Base-by-base conservation (phyloP, 2,888 invertebrate species). In the Amphipoea lucens region DNA sequence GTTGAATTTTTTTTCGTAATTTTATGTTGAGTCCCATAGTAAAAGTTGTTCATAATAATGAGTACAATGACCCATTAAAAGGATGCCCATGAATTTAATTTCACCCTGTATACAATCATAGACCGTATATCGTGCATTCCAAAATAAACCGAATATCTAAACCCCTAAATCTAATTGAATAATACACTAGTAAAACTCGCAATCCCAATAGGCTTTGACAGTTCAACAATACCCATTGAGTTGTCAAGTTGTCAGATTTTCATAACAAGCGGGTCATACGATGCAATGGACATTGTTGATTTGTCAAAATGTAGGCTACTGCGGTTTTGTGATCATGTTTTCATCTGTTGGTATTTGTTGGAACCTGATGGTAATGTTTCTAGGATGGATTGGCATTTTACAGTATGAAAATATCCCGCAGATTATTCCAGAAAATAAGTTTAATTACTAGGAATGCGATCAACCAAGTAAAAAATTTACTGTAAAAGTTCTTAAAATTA, bases 241-340 rank as follows among this genome's bases (percentile, higher is more conserved):
- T 7, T 78, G 81, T 60, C 78, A 68, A 48, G 0, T 11, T 20
- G 45, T 40, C 40, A 23, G 23, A 23, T 57, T 68, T 72, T 23
- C 81, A 48, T 40, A 78, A 80, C 68, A 78, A 3, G 23, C 14
- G n/a, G 36, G 45, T n/a, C 9, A 54, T 9, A 40, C 20, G 20
- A 40, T 40, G 57, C 80, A 23, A 76, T 23, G 36, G 23, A 60
- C 45, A 20, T 57, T 67, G 45, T 80, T 57, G 69, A 57, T 23
- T 57, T 14, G 57, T 67, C 36, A n/a, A 79, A 48, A 17, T 77
- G 40, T 60, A 76, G 36, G 12, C 36, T 36, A 20, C 36, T 17
- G n/a, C 23, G 7, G 48, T 76, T 45, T 76, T 20, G 20, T 14
- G 62, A 29, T 60, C 5, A 60, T 60, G 12, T 60, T 60, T 60